phyloP scores from a whole-genome alignment of 2,888 invertebrate species.

The Scrobipalpa costella region DNA sequence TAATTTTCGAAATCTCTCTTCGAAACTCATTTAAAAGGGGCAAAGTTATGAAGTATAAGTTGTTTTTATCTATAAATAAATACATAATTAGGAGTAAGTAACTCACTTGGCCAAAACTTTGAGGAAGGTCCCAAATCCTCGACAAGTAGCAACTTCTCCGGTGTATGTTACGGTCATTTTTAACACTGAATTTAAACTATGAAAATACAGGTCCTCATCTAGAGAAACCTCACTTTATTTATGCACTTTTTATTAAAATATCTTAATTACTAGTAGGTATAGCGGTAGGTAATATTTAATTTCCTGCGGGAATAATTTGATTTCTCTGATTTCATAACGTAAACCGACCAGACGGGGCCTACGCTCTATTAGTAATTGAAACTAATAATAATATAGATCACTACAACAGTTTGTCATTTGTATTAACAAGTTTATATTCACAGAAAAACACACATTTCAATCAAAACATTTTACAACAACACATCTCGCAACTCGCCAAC shows the following conservation, averaged over 20 bases:
- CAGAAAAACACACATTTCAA: too few species aligned
- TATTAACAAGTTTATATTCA: too few species aligned
- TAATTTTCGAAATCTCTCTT: too few species aligned
- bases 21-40: too few species aligned
- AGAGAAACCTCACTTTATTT: not conserved
- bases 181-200: not conserved
- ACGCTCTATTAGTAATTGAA: too few species aligned
- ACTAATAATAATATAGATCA: too few species aligned
- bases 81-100: not conserved
- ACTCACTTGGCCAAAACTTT: constrained; percentile 90
- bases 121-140: constrained; percentile 93
- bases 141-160: constrained; percentile 91
- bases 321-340: not conserved
- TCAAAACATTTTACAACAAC: too few species aligned
- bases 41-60: too few species aligned
- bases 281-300: not conserved
- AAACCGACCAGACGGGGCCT: not conserved
- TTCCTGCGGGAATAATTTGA: not conserved
- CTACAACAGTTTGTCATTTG: too few species aligned
- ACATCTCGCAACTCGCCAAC: too few species aligned
- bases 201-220: not conserved
- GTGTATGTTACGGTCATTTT: constrained; percentile 93
- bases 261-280: not conserved
- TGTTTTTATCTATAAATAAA: not conserved
- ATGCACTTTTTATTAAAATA: not conserved